These are phyloP conservation scores for Virgularia gustaviana DNA, from an alignment of 92 coral and sea anemone species.

Conservation along the genomic window DNA sequence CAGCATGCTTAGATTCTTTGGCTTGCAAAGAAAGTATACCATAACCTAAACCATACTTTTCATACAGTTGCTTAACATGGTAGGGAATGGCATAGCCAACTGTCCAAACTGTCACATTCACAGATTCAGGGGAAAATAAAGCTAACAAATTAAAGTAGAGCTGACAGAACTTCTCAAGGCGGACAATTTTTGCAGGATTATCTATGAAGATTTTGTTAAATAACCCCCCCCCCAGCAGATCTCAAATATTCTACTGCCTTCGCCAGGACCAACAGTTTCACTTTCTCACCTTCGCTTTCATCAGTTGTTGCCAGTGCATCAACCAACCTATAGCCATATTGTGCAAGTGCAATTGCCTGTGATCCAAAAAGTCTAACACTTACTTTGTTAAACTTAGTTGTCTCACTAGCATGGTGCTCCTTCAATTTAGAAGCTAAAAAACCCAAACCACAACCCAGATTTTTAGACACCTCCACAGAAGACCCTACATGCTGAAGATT, in stretches of 20 bases:
- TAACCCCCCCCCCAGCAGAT: conserved; percentile 46
- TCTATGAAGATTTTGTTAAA: conserved; percentile 40
- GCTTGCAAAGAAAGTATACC: too few relatives aligned
- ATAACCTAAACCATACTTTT: neutral
- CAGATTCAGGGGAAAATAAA: neutral
- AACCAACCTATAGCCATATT: too few relatives aligned
- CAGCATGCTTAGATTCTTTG: too few relatives aligned
- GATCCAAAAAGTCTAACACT: too few relatives aligned
- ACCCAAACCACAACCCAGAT: too few relatives aligned
- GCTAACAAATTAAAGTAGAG: too few relatives aligned
- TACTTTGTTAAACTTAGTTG: too few relatives aligned
- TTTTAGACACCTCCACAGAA: neutral
- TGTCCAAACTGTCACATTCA: conserved; percentile 56
- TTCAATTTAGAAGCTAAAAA: too few relatives aligned
- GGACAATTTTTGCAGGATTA: conserved; percentile 31
- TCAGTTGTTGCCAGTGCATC: neutral
- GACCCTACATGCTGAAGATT: neutral
- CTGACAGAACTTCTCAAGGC: too few relatives aligned
- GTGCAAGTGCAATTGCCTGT: too few relatives aligned
- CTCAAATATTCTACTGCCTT: too few relatives aligned
- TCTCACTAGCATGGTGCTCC: too few relatives aligned
- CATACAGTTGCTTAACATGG: conserved; percentile 43
- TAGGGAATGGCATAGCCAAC: conserved; percentile 60
- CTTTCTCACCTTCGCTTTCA: conserved; percentile 40
- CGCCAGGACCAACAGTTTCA: conserved; percentile 31